Evolutionary conservation across 2,113 vertebrate species (phyloP), one percentile per base, ranked within the genome.

Genomic region (Engystomops pustulosus): DNA sequence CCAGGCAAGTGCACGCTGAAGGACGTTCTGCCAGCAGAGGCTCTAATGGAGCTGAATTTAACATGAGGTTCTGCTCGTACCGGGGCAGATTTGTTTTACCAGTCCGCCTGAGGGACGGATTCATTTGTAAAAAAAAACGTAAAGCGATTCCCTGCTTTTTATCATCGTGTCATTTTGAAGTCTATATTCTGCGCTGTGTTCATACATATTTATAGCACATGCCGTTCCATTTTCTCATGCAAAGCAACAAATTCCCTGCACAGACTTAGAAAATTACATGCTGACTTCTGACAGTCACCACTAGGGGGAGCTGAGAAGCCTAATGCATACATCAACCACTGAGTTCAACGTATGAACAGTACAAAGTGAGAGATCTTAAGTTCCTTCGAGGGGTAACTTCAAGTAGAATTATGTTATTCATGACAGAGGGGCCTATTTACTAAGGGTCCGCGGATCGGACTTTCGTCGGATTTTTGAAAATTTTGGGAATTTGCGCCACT

Each of bases 11-110:
- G 18, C 72, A 76, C 1, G 36, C 25, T 32, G 30, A 49, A 69
- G 79, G 65, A 70, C 34, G 47, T 30, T 51, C 44, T 27, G 44
- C 47, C 79, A 81, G 27, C 2, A 20, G 6, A 30, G 32, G 68
- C n/a, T 34, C 23, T 82, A 45, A 58, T 45, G 36, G 80, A 72
- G 67, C 68, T 38, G 80, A 82, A 82, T 81, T 55, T 71, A 81
- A 71, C 79, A 81, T 81, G 79, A 70, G 79, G 3, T 15, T 38
- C 41, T 53, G 20, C 79, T 10, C 2, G 51, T 72, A 45, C 3
- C 32, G 20, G 49, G 68, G 34, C 55, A 72, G 36, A 81, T 71
- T 71, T 44, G 32, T 58, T 71, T 71, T 71, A 81, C 67, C 45
- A 38, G 62, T 18, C 65, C 58, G 65, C 27, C 49, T 41, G 23